Conservation (phyloP, 2,888 invertebrate genomes). For the Latheticus oryzae region DNA sequence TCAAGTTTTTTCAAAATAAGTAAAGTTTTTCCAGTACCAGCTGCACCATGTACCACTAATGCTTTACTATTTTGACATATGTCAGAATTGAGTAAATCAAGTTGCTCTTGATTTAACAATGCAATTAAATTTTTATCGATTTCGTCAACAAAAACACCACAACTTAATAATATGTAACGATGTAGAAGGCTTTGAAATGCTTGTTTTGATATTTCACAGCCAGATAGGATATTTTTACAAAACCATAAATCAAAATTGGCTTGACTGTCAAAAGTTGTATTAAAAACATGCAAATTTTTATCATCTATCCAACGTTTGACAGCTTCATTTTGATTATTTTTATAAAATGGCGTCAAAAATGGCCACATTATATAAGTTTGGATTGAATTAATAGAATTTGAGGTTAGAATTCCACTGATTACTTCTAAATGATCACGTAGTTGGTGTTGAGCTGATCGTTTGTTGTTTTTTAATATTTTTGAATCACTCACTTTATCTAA, state of each 20-base stretch:
- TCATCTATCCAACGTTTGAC: slow-evolving; percentile 61
- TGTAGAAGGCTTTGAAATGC: slow-evolving; percentile 37
- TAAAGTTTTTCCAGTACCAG: slow-evolving; percentile 64
- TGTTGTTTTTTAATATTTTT: slow-evolving; percentile 61
- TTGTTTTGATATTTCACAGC: slow-evolving; percentile 48
- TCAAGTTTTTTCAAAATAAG: slow-evolving; percentile 60
- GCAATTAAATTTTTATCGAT: slow-evolving; percentile 59
- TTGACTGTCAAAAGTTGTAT: slow-evolving; percentile 53
- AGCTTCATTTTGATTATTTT: slow-evolving; percentile 56
- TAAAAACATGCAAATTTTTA: slow-evolving; percentile 58
- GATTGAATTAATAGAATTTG: slow-evolving; percentile 44
- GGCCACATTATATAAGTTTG: slow-evolving; percentile 62
- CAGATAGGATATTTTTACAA: slow-evolving; percentile 48
- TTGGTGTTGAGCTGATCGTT: slow-evolving; percentile 62
- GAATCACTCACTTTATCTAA: slow-evolving; percentile 58
- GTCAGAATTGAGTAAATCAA: slow-evolving; percentile 54
- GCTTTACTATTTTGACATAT: slow-evolving; percentile 51
- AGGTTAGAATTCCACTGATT: slow-evolving; percentile 49
- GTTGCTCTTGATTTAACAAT: slow-evolving; percentile 60
- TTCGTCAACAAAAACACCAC: slow-evolving; percentile 62
- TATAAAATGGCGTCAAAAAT: slow-evolving; percentile 56
- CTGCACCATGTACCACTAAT: slow-evolving; percentile 61
- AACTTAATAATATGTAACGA: slow-evolving; percentile 57
- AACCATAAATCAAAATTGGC: slow-evolving; percentile 58
- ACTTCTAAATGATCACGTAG: slow-evolving; percentile 61